Percentiles rank a stretch among this genome's conserved stretches.
These are phyloP conservation scores for Esox lucius DNA, from an alignment of 2,797 vertebrate species.

Conservation along the genomic window DNA sequence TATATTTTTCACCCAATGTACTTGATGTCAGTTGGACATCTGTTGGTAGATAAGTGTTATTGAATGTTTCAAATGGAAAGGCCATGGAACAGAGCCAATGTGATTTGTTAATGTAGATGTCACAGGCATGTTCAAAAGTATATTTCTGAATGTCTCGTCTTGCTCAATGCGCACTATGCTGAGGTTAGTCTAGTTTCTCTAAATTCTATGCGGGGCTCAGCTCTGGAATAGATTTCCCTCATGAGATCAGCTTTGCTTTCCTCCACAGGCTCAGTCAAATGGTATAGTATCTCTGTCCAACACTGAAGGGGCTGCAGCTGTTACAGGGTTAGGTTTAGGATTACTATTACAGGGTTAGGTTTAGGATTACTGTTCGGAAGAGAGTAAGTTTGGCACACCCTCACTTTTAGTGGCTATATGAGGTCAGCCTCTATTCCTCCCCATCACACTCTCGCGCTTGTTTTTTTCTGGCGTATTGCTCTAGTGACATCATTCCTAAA, in stretches of 20 bases:
- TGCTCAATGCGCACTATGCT: neutral
- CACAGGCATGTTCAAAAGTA: neutral
- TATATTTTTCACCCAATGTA: neutral
- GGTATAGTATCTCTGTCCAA: conserved; percentile 36
- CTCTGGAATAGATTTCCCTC: conserved; percentile 40
- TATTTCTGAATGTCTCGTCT: neutral
- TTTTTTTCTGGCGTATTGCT: neutral
- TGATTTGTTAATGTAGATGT: neutral
- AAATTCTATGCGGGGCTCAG: conserved; percentile 11
- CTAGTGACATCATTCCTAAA: neutral
- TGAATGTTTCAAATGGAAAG: neutral
- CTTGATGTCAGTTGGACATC: conserved; percentile 10
- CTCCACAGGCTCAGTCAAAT: conserved; percentile 41
- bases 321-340: conserved; percentile 1
- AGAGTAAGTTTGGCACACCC: neutral
- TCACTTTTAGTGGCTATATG: conserved; percentile 5
- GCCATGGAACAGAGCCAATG: neutral
- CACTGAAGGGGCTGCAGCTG: conserved; percentile 45
- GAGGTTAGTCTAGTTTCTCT: neutral
- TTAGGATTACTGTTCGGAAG: too few species aligned
- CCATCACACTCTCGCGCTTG: neutral
- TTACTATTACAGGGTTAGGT: neutral
- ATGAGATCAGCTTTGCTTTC: conserved; percentile 43
- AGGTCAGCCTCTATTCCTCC: conserved; percentile 10
- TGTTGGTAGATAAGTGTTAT: conserved; percentile 2